These are phyloP conservation scores for Deladenus siricidicola DNA, from an alignment of 2,888 invertebrate species.

Conservation along the genomic window DNA sequence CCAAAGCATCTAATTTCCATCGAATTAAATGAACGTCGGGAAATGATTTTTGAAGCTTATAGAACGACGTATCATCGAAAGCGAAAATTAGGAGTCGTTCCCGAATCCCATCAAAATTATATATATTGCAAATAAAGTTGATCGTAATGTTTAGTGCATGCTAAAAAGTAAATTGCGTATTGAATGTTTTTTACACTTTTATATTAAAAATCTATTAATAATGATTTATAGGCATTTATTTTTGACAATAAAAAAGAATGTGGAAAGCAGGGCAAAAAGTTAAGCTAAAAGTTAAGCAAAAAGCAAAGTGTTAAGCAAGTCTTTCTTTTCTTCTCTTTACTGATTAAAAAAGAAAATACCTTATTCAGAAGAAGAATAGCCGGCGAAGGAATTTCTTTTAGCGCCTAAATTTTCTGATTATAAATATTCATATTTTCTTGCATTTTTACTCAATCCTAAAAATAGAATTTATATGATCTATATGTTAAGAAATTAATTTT, in stretches of 20 bases:
- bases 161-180: constrained; percentile 30
- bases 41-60: constrained; percentile 30
- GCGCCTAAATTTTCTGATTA: not conserved
- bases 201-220: too few species aligned
- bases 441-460: not conserved
- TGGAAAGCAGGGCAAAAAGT: too few species aligned
- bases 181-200: too few species aligned
- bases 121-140: constrained; percentile 46
- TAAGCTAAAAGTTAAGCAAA: too few species aligned
- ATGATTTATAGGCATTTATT: too few species aligned
- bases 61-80: constrained; percentile 35
- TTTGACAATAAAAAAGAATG: too few species aligned
- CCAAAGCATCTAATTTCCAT: constrained; percentile 35
- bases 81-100: constrained; percentile 36
- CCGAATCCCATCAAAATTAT: constrained; percentile 26
- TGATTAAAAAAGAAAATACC: not conserved
- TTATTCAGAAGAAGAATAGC: not conserved
- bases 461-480: too few species aligned
- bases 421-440: not conserved
- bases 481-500: too few species aligned
- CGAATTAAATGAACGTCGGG: constrained; percentile 34
- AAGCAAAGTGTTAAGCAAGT: too few species aligned
- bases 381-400: not conserved
- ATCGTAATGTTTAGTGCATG: constrained; percentile 47
- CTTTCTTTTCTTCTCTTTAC: not conserved